Evolutionary conservation across 92 coral and sea anemone genomes (phyloP), one percentile per base, ranked within the genome.

Genomic region (Anthopleura xanthogrammica): DNA sequence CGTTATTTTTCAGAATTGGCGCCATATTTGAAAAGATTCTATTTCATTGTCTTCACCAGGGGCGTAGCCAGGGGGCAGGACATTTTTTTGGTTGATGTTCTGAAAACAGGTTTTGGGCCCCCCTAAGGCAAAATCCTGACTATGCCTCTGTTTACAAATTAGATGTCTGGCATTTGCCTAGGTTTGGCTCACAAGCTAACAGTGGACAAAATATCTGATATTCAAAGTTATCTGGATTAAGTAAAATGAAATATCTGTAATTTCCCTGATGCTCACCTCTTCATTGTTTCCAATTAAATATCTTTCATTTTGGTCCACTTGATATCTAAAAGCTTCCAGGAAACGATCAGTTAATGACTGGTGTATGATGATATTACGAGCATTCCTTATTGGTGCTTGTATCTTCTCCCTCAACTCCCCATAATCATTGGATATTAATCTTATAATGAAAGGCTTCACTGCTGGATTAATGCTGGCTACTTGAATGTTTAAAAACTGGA

Each of bases 321-420:
- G 99, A 16, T 92, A 88, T 79, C 93, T 89, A 71, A 96, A 96
- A 41, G 99, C 98, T 65, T 96, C 95, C 46, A 94, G 87, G 88
- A 96, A 96, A 57, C 93, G 95, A 83, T 96, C 99, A 84, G 98
- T 96, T 3, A 96, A 92, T 16, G 99, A 96, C 92, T 96, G 98
- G 52, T 92, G 99, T 57, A 96, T 94, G 9, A 96, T 87, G 20
- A 96, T 95, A 85, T 96, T 96, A 72, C 99, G 92, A 36, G 99
- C 99, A 90, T 96, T 96, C 81, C 98, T 92, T 7, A 96, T 87
- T 12, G 99, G 99, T 41, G 95, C 95, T 54, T 96, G 99, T 20
- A 96, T 85, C 85, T 92, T 96, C 80, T 96, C 99, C 43, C 88
- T 89, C 77, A 96, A 64, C 72, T 96, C 99, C 0, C 96, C 95